Base-by-base conservation (phyloP, 2,797 vertebrate genomes). In the Hydrolagus colliei region DNA sequence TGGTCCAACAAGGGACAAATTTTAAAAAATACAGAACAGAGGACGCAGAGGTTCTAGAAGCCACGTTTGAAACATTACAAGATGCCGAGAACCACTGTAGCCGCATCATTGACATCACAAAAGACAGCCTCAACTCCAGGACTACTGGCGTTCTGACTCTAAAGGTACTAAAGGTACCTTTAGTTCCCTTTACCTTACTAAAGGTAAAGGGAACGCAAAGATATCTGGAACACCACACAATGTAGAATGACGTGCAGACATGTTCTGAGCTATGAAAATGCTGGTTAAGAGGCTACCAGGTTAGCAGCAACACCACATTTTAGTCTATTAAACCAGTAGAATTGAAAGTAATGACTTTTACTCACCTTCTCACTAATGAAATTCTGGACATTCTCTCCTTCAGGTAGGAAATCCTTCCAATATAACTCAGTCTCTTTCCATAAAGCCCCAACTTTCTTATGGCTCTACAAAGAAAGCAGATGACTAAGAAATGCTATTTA, bases 391-490 rank as follows among this genome's bases (percentile, higher is more conserved):
- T 98, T 95, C 86, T 98, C 95, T 87, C 94, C 97, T 91, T 98
- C 95, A 0, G 96, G 94, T 88, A 99, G 91, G 88, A 96, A 93
- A 91, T 98, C 95, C 62, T 91, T 94, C 97, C 96, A 98, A 88
- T 91, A 95, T 89, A 98, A 94, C 88, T 93, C 95, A 88, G 96
- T 94, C 87, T 98, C 96, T 89, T 93, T 97, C 98, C 98, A 99
- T 86, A 98, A 92, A 90, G 94, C 93, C 88, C 95, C 96, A 88
- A 98, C 96, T 95, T 95, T 97, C 93, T 96, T 97, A 96, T 98
- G 97, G 96, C 97, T 98, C 98, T 99, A 91, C 79, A 88, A 92
- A 65, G 89, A 73, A 18, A 73, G 2, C 72, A 27, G 7, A 73
- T 73, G 72, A 27, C 16, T 73, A 73, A 27, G 22, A 18, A 73